A percentile compares a stretch with the other conserved stretches of the same genome.
phyloP scores from a whole-genome alignment of 64 coral and sea anemone genomes.

The Cladopsammia gracilis region DNA sequence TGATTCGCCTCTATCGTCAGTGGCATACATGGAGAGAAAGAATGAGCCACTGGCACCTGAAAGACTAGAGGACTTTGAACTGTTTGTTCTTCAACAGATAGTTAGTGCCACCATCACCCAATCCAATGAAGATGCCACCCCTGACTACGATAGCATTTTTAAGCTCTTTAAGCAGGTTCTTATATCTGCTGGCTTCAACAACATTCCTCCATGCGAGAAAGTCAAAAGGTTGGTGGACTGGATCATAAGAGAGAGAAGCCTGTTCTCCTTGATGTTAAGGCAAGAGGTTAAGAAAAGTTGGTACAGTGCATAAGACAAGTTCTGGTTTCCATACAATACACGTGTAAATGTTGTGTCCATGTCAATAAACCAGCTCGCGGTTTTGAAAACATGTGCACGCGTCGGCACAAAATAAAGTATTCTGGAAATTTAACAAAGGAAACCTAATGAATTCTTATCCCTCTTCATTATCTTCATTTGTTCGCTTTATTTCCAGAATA shows the following conservation, averaged over 20 bases:
- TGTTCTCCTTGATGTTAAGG: constrained; percentile 33
- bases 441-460: too few relatives aligned
- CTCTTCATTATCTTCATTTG: too few relatives aligned
- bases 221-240: constrained; percentile 35
- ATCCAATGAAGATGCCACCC: background rate
- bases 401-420: too few relatives aligned
- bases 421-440: too few relatives aligned
- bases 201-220: constrained; percentile 29
- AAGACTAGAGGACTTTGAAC: constrained; percentile 51
- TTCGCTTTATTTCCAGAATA: too few relatives aligned
- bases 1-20: constrained; percentile 33
- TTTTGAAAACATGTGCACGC: too few relatives aligned
- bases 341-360: too few relatives aligned
- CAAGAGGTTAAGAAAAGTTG: constrained; percentile 45
- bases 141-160: constrained; percentile 32
- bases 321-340: too few relatives aligned
- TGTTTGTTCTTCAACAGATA: constrained; percentile 51
- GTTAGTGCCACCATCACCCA: constrained; percentile 15
- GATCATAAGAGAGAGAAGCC: constrained; percentile 13
- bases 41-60: constrained; percentile 43
- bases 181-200: constrained; percentile 32
- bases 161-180: constrained; percentile 31
- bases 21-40: constrained; percentile 33
- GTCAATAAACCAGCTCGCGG: too few relatives aligned
- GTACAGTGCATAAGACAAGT: background rate